Percentiles rank a stretch among this genome's conserved stretches.
phyloP scores from a whole-genome alignment of 2,797 vertebrate species.

The Trichosurus vulpecula region DNA sequence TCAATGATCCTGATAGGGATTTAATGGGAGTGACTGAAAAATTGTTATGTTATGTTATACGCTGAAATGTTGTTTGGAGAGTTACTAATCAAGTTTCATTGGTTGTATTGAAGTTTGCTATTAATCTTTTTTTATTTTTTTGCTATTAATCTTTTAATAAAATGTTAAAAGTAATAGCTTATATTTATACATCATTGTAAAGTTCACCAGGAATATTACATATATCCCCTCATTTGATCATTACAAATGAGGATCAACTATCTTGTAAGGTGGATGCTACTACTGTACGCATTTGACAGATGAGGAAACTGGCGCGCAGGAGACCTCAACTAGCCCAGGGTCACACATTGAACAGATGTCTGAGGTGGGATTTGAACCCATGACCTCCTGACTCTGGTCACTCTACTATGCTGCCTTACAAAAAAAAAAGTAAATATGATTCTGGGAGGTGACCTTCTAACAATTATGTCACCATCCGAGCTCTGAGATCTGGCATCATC shows the following conservation, averaged over 20 bases:
- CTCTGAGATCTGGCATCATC: not conserved
- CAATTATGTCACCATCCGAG: not conserved
- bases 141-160: not conserved
- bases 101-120: not conserved
- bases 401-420: not conserved
- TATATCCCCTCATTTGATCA: not conserved
- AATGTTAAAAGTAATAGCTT: not conserved
- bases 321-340: not conserved
- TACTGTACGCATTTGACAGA: not conserved
- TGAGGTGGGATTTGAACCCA: not conserved
- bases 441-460: slow-evolving; percentile 10
- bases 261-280: not conserved
- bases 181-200: not conserved
- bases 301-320: not conserved
- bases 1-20: not conserved
- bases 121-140: not conserved
- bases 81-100: not conserved
- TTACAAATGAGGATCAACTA: not conserved
- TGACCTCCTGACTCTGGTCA: not conserved
- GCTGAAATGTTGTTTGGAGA: not conserved
- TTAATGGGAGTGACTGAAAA: not conserved
- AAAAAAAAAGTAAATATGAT: not conserved
- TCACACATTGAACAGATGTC: not conserved
- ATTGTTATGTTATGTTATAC: not conserved
- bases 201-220: not conserved